Conservation (phyloP, 64 coral and sea anemone species). For the Pachyseris speciosa region DNA sequence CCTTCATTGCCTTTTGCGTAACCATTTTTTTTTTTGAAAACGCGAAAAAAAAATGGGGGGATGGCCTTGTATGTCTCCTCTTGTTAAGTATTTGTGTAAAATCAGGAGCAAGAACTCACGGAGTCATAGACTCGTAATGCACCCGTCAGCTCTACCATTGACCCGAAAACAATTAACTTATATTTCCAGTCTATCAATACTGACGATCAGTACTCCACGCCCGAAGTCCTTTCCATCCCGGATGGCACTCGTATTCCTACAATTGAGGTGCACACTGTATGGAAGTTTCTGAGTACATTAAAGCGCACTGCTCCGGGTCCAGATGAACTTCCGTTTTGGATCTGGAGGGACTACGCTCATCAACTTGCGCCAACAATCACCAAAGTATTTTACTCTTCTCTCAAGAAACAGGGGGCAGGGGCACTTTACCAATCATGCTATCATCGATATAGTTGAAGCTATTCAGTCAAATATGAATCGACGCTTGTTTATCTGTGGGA, state of each 20-base stretch:
- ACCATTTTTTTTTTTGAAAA: too few relatives aligned
- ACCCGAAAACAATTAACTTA: conserved; percentile 35
- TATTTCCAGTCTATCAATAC: conserved; percentile 47
- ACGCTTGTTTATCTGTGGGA: too few relatives aligned
- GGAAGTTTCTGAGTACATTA: conserved; percentile 6
- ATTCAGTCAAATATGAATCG: too few relatives aligned
- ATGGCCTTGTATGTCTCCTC: too few relatives aligned
- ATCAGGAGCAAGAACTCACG: too few relatives aligned
- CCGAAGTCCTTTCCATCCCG: conserved; percentile 12
- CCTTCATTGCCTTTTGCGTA: too few relatives aligned
- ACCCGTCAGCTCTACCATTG: neutral
- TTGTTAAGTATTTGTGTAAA: too few relatives aligned
- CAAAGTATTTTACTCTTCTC: conserved; percentile 26
- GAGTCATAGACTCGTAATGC: neutral
- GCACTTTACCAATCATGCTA: too few relatives aligned
- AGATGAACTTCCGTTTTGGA: conserved; percentile 26
- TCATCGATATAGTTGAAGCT: too few relatives aligned
- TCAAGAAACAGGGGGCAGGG: too few relatives aligned
- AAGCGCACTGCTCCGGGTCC: conserved; percentile 35
- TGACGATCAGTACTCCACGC: conserved; percentile 12
- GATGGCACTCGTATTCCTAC: conserved; percentile 41
- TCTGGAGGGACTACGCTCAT: conserved; percentile 42
- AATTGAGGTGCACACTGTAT: conserved; percentile 39
- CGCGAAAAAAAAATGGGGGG: too few relatives aligned
- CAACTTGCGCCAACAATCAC: conserved; percentile 56